Conservation (phyloP, 2,888 invertebrate genomes). For the Tanypteryx hageni region DNA sequence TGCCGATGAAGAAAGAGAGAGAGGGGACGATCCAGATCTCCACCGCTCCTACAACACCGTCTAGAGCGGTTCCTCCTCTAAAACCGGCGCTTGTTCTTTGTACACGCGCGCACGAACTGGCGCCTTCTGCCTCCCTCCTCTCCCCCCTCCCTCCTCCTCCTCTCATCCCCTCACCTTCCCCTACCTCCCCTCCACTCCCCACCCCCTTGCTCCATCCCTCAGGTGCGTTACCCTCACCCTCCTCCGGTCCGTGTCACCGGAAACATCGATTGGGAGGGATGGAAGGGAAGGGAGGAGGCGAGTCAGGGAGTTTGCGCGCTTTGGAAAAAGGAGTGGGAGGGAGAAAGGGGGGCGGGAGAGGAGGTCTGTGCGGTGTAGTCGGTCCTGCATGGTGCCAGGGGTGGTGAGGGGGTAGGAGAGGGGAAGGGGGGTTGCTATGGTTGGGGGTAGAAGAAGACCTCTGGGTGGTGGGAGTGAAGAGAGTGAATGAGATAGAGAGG, state of each 20-base stretch:
- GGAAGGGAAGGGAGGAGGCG: not conserved
- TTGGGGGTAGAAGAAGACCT: constrained; percentile 76
- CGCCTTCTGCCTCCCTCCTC: constrained; percentile 8
- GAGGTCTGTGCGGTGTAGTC: not conserved
- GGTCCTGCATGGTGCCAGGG: constrained; percentile 24
- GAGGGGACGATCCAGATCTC: not conserved
- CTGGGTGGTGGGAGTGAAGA: constrained; percentile 69
- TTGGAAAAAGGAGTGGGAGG: constrained; percentile 65
- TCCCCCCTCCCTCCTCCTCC: constrained; percentile 30
- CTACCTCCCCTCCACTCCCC: not conserved
- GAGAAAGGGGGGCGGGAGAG: constrained; percentile 63
- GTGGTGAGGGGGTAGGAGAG: constrained; percentile 69
- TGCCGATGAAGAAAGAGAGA: not conserved
- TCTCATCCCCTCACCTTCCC: constrained; percentile 12
- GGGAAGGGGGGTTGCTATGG: constrained; percentile 73
- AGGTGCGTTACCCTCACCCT: constrained; percentile 14
- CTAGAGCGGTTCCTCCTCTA: not conserved
- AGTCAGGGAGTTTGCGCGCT: constrained; percentile 6
- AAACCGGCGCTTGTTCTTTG: not conserved
- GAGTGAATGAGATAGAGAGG: constrained; percentile 72
- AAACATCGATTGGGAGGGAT: constrained; percentile 56
- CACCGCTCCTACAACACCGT: not conserved
- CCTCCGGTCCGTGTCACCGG: constrained; percentile 42
- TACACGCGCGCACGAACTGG: constrained; percentile 56
- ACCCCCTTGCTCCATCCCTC: not conserved